Conservation (phyloP, 30 jellyfish, hydroid and myxozoan genomes). For the Nemopilema nomurai region DNA sequence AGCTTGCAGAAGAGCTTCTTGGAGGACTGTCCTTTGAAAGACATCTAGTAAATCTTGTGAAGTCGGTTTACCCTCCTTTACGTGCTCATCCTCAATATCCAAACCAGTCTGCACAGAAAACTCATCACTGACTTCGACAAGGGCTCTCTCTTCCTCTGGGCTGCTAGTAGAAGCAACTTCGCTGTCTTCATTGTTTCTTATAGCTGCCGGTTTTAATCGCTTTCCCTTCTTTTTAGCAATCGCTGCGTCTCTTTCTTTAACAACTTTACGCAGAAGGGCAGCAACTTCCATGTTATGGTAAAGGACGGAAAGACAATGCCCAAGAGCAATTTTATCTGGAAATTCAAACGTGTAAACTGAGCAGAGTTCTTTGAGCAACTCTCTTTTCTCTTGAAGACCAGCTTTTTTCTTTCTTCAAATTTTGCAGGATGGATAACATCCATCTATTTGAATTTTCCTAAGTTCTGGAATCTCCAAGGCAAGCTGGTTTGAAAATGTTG, state of each 20-base stretch:
- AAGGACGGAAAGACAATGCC: constrained; percentile 22
- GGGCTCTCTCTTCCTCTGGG: constrained; percentile 27
- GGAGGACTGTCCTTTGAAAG: constrained; percentile 7
- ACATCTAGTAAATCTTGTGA: constrained; percentile 14
- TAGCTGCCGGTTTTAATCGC: constrained; percentile 3
- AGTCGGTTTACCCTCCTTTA: constrained; percentile 19
- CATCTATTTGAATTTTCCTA: constrained; percentile 15
- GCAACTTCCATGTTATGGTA: constrained; percentile 15
- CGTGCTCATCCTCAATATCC: constrained; percentile 16
- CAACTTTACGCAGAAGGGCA: constrained; percentile 14
- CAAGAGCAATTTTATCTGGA: constrained; percentile 16
- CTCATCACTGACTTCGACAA: constrained; percentile 12
- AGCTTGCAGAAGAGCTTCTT: constrained; percentile 9
- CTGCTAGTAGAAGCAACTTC: constrained; percentile 2
- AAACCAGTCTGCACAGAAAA: constrained; percentile 1
- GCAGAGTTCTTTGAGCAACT: neutral
- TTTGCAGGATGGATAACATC: constrained; percentile 11
- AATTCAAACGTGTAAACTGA: neutral
- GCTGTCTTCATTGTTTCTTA: constrained; percentile 6
- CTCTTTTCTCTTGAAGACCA: neutral
- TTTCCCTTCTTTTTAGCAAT: constrained; percentile 3
- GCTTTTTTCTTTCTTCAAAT: neutral
- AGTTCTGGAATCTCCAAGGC: constrained; percentile 20
- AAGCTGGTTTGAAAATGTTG: constrained; percentile 12
- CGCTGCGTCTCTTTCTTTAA: constrained; percentile 5